These are phyloP conservation scores for Stenoptilia bipunctidactyla DNA, from an alignment of 2,888 invertebrate species.

Conservation along the genomic window DNA sequence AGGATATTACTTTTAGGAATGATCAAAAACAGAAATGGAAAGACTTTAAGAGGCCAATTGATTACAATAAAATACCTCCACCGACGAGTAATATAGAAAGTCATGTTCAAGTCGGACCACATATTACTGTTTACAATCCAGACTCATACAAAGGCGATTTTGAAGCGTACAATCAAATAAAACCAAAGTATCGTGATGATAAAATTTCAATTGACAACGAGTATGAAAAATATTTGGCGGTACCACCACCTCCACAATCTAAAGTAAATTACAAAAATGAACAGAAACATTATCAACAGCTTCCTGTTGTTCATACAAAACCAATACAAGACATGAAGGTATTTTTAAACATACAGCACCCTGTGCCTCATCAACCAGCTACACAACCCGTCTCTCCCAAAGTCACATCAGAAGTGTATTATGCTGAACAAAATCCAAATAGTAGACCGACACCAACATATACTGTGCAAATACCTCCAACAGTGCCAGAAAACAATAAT, in stretches of 20 bases:
- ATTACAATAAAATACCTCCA: constrained; percentile 43
- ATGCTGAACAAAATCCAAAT: constrained; percentile 51
- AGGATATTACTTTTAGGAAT: constrained; percentile 33
- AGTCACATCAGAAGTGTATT: constrained; percentile 64
- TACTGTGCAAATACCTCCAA: constrained; percentile 47
- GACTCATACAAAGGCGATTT: constrained; percentile 41
- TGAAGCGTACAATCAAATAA: constrained; percentile 34
- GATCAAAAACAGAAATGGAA: constrained; percentile 47
- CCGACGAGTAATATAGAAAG: constrained; percentile 62
- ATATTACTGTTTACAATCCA: constrained; percentile 54
- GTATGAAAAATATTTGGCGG: constrained; percentile 60
- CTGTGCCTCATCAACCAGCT: constrained; percentile 31
- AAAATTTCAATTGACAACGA: constrained; percentile 57
- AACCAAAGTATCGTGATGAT: constrained; percentile 32
- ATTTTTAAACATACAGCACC: constrained; percentile 56
- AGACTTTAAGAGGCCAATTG: constrained; percentile 37
- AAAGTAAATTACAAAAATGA: constrained; percentile 42
- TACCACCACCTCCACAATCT: constrained; percentile 60
- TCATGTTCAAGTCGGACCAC: constrained; percentile 56
- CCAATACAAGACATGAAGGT: constrained; percentile 62
- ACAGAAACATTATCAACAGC: constrained; percentile 37
- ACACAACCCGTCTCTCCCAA: constrained; percentile 41
- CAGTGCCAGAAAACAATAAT: constrained; percentile 24
- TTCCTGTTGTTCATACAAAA: constrained; percentile 50
- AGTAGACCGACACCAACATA: constrained; percentile 48